Percentiles rank a stretch among this genome's conserved stretches.
phyloP scores from a whole-genome alignment of 2,797 vertebrate genomes.

The Cheirogaleus major region DNA sequence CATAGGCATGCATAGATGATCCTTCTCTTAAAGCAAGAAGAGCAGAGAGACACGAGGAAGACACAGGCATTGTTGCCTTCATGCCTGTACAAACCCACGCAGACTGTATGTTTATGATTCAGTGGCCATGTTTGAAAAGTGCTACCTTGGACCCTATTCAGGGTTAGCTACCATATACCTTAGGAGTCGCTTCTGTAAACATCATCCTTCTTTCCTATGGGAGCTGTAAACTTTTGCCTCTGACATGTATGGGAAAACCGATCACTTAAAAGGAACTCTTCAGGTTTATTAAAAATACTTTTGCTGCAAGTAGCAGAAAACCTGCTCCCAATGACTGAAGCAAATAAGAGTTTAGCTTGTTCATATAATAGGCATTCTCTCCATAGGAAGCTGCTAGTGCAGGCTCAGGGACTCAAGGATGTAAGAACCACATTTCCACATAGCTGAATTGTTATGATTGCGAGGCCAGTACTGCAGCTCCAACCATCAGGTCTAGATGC shows the following conservation, averaged over 20 bases:
- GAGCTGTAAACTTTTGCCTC: background rate
- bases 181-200: background rate
- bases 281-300: conserved; percentile 33
- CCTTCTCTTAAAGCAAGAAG: background rate
- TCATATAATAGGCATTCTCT: background rate
- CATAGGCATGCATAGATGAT: conserved; percentile 13
- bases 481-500: background rate
- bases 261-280: background rate
- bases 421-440: background rate
- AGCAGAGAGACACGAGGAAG: background rate
- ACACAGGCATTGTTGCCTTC: background rate
- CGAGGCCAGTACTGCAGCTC: background rate
- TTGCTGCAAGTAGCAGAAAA: conserved; percentile 22
- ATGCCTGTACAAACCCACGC: background rate
- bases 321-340: background rate
- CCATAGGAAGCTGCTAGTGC: background rate
- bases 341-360: background rate
- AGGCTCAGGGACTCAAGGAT: background rate
- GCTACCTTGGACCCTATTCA: background rate
- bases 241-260: background rate
- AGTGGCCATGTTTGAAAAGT: background rate
- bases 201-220: background rate
- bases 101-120: background rate
- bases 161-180: background rate
- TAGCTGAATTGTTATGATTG: background rate